Evolutionary conservation across 2,888 invertebrate species (phyloP).

Genomic region (Mylabris sibirica): DNA sequence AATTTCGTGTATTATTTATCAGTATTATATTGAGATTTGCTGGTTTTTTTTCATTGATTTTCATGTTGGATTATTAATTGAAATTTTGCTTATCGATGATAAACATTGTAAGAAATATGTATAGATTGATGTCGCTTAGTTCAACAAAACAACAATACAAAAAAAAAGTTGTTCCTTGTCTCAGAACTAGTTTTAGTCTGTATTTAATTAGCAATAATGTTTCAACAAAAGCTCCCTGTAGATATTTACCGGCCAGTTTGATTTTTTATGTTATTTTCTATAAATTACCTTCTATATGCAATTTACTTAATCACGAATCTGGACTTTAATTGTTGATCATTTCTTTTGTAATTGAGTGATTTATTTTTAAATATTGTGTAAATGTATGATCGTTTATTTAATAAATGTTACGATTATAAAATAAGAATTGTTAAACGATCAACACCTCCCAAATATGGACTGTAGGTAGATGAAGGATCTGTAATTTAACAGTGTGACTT

Average conservation of each 20-base stretch:
- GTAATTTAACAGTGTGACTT: too few relatives aligned
- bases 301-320: slow-evolving; percentile 28
- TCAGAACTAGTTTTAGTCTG: slow-evolving; percentile 39
- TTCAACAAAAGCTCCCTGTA: slow-evolving; percentile 5
- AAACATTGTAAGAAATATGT: slow-evolving; percentile 30
- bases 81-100: slow-evolving; percentile 16
- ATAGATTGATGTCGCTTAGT: slow-evolving; percentile 43
- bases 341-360: slow-evolving; percentile 38
- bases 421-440: too few relatives aligned
- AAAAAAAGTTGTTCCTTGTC: slow-evolving; percentile 8
- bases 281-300: slow-evolving; percentile 5
- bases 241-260: background rate
- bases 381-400: slow-evolving; percentile 45
- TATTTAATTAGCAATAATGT: slow-evolving; percentile 36
- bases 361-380: slow-evolving; percentile 41
- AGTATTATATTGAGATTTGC: background rate
- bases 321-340: slow-evolving; percentile 16
- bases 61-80: background rate
- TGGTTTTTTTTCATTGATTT: background rate
- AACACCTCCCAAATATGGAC: too few relatives aligned
- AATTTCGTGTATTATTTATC: slow-evolving; percentile 15
- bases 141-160: slow-evolving; percentile 14
- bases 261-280: slow-evolving; percentile 15
- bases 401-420: slow-evolving; percentile 45
- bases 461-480: too few relatives aligned